phyloP scores from a whole-genome alignment of 2,888 invertebrate genomes.

The Nymphalis c-album region DNA sequence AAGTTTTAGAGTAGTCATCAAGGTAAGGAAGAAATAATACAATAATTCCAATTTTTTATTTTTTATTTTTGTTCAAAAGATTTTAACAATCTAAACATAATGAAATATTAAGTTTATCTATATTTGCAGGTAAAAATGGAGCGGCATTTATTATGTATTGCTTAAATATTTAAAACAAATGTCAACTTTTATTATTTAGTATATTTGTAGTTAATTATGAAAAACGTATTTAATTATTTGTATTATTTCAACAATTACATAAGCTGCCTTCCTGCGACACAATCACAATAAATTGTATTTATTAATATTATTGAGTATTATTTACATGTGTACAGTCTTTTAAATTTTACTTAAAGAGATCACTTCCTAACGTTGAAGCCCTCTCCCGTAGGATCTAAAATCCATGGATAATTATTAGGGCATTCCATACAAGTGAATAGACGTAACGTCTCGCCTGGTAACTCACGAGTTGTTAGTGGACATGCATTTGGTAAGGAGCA shows the following conservation, averaged over 20 bases:
- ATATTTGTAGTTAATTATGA: constrained; percentile 25
- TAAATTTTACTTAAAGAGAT: constrained; percentile 76
- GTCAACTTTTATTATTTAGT: constrained; percentile 41
- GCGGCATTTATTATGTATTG: constrained; percentile 38
- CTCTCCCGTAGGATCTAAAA: constrained; percentile 96
- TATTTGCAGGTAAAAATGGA: constrained; percentile 46
- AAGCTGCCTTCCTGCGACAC: constrained; percentile 51
- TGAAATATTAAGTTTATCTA: constrained; percentile 49
- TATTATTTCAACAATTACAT: constrained; percentile 36
- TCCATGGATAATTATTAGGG: constrained; percentile 97
- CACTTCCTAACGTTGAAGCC: constrained; percentile 92
- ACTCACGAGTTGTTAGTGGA: constrained; percentile 92
- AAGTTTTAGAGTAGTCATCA: neutral
- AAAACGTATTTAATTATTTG: constrained; percentile 20
- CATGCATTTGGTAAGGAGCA: constrained; percentile 96
- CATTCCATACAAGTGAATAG: constrained; percentile 98
- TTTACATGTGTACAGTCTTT: constrained; percentile 82
- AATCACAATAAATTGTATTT: constrained; percentile 51
- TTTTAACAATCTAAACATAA: constrained; percentile 53
- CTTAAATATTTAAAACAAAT: constrained; percentile 36
- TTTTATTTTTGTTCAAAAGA: constrained; percentile 51
- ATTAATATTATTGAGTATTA: constrained; percentile 80
- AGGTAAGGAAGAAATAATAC: constrained; percentile 3
- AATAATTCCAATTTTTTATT: constrained; percentile 39
- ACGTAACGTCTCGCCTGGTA: constrained; percentile 95